A percentile compares a stretch with the other conserved stretches of the same genome.
Evolutionary conservation across 2,113 vertebrate species (phyloP).

Genomic region (Thryonomys swinderianus): DNA sequence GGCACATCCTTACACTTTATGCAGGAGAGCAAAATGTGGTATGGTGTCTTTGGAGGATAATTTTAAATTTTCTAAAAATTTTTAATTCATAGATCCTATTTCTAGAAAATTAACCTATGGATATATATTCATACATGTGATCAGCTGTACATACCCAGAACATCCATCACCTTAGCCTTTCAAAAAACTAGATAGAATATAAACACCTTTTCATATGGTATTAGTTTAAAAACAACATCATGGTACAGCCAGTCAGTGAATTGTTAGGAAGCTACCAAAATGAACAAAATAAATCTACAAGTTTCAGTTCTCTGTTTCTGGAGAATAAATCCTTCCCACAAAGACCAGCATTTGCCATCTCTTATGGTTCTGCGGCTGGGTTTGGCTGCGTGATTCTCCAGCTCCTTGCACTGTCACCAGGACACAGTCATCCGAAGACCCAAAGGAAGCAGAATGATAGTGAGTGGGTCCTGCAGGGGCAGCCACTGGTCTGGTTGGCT

Average conservation of each 20-base stretch:
- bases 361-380: background rate
- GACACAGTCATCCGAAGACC: background rate
- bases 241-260: background rate
- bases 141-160: background rate
- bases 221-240: background rate
- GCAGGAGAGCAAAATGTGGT: background rate
- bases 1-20: background rate
- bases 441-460: background rate
- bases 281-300: background rate
- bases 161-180: background rate
- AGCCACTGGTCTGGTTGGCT: background rate
- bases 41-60: background rate
- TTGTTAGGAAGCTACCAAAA: background rate
- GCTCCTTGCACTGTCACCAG: background rate
- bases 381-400: background rate
- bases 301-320: background rate
- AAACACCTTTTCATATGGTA: background rate
- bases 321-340: background rate
- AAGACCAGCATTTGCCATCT: background rate
- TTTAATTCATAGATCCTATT: background rate
- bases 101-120: conserved; percentile 10
- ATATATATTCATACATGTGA: background rate
- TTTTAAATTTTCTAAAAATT: background rate
- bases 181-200: background rate
- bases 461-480: background rate